Evolutionary conservation across 2,888 invertebrate genomes (phyloP).

Genomic region (Aphidius colemani): DNA sequence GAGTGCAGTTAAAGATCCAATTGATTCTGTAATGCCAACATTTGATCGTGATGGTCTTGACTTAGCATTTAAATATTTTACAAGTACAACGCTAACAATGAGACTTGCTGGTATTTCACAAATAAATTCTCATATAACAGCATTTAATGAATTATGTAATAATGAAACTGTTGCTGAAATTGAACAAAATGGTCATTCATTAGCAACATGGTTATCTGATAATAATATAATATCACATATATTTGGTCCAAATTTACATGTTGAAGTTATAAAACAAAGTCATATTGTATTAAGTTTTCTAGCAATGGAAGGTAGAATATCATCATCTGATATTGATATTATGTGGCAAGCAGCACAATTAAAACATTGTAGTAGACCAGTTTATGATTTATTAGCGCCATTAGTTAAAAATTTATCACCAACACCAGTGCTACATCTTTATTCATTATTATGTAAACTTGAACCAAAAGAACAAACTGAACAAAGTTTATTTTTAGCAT

Average conservation of each 20-base stretch:
- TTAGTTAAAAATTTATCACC: slow-evolving; percentile 89
- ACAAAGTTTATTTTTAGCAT: slow-evolving; percentile 87
- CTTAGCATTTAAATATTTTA: slow-evolving; percentile 95
- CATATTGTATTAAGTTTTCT: slow-evolving; percentile 91
- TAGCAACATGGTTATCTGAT: slow-evolving; percentile 86
- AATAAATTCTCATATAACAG: slow-evolving; percentile 90
- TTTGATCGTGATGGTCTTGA: slow-evolving; percentile 89
- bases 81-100: slow-evolving; percentile 92
- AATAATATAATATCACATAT: slow-evolving; percentile 92
- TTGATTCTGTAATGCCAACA: slow-evolving; percentile 78
- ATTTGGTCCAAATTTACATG: slow-evolving; percentile 96
- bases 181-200: slow-evolving; percentile 80
- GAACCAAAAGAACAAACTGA: slow-evolving; percentile 93
- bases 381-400: slow-evolving; percentile 87
- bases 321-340: slow-evolving; percentile 86
- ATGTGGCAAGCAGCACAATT: slow-evolving; percentile 95
- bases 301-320: slow-evolving; percentile 89
- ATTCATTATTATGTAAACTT: slow-evolving; percentile 81
- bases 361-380: slow-evolving; percentile 93
- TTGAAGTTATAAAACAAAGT: slow-evolving; percentile 94
- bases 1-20: slow-evolving; percentile 91
- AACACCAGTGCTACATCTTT: slow-evolving; percentile 85
- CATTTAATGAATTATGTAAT: slow-evolving; percentile 89
- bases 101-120: slow-evolving; percentile 91
- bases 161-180: slow-evolving; percentile 86